Evolutionary conservation across 2,797 vertebrate genomes (phyloP), one percentile per base, ranked within the genome.

Genomic region (Etheostoma nigrum): DNA sequence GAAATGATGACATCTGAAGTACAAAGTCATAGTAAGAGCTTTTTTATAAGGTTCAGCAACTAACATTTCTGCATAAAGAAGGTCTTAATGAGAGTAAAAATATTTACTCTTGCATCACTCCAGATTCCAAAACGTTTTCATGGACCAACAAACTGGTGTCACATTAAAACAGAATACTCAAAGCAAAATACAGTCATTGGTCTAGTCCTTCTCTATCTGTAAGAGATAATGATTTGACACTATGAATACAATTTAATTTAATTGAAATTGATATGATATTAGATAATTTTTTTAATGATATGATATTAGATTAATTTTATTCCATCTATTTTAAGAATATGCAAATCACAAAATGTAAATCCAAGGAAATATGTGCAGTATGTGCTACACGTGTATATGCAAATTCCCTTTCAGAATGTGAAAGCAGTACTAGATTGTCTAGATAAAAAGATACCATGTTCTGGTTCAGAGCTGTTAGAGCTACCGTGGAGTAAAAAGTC

Each of bases 381-480:
- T 27, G 2, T 15, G 23, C 33, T 47, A n/a, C 27, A 42, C 36
- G 10, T 61, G 13, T 27, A 14, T 18, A 60, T 71, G 30, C 27
- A 52, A 51, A 69, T 62, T 61, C n/a, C 25, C 25, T 27, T 59
- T 60, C 11, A 55, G 15, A 55, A 64, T 27, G 33, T 67, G 57
- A 67, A 79, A 65, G 23, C n/a, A 18, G 27, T 67, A 53, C 54
- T 64, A 72, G 59, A 69, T 62, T 73, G 82, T 86, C 75, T 67
- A 45, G 47, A 74, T 85, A 79, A 89, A 72, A 19, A 23, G 79
- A 66, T 76, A 71, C 14, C 64, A 45, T 67, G 15, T 48, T 64
- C 1, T 62, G 27, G 3, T 60, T 72, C 47, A 49, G 48, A 70
- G 45, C n/a, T 53, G 63, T 53, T 63, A 1, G 23, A 62, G 16